Evolutionary conservation across 2,888 invertebrate species (phyloP).

Genomic region (Halictus quadricinctus): DNA sequence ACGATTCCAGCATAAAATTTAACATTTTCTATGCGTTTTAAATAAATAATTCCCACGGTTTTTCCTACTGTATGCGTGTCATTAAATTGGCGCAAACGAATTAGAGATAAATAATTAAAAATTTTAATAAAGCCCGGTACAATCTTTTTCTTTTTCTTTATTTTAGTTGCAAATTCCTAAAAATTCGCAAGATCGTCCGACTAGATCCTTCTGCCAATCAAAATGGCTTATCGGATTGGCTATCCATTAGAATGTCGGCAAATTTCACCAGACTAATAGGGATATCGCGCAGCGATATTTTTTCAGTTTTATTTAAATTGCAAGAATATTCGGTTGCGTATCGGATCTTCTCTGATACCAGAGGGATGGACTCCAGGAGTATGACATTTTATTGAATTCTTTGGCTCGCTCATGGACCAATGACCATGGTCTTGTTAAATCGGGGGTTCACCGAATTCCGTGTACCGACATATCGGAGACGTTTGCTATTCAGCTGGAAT

Average conservation of each 20-base stretch:
- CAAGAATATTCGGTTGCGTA: neutral
- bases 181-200: neutral
- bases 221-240: slow-evolving; percentile 7
- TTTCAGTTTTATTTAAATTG: slow-evolving; percentile 19
- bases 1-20: too few relatives aligned
- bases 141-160: too few relatives aligned
- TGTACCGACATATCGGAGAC: slow-evolving; percentile 47
- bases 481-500: slow-evolving; percentile 5
- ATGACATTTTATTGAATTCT: slow-evolving; percentile 58
- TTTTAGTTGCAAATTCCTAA: too few relatives aligned
- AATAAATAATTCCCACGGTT: too few relatives aligned
- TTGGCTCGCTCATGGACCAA: slow-evolving; percentile 35
- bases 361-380: neutral
- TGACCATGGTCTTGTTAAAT: slow-evolving; percentile 50
- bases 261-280: neutral
- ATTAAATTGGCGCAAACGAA: too few relatives aligned
- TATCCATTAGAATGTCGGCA: slow-evolving; percentile 27
- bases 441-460: slow-evolving; percentile 43
- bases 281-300: neutral
- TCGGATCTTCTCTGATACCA: slow-evolving; percentile 3
- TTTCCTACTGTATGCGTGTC: too few relatives aligned
- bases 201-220: too few relatives aligned
- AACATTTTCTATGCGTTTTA: too few relatives aligned
- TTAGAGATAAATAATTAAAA: too few relatives aligned
- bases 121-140: too few relatives aligned